phyloP scores from a whole-genome alignment of 2,113 vertebrate genomes.

The Fulmarus glacialis region DNA sequence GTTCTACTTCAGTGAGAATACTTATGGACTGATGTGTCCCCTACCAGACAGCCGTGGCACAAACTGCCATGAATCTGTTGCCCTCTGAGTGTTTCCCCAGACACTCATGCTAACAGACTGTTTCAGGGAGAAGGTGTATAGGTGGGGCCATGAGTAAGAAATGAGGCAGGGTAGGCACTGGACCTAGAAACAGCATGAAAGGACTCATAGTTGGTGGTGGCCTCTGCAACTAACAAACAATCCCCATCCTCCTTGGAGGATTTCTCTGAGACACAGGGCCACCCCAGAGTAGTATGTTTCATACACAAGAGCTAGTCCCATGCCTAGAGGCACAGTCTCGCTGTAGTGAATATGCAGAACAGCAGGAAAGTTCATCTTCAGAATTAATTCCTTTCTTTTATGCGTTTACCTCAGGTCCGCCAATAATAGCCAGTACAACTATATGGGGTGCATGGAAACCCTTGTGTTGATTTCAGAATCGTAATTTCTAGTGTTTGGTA shows the following conservation, averaged over 20 bases:
- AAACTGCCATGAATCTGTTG: rapidly evolving
- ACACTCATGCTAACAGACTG: neutral
- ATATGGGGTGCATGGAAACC: neutral
- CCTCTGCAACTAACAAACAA: neutral
- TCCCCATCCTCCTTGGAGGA: neutral
- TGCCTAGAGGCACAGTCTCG: neutral
- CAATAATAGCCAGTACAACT: rapidly evolving
- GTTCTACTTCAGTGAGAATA: neutral
- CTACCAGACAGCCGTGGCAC: neutral
- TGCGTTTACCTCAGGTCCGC: neutral
- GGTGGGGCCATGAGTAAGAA: neutral
- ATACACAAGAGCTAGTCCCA: neutral
- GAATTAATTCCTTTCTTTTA: neutral
- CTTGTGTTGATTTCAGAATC: neutral
- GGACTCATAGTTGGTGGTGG: neutral
- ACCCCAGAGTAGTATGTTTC: neutral
- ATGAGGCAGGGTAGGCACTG: no score
- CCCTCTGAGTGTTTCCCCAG: neutral
- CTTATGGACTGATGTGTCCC: neutral
- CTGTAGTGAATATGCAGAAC: neutral
- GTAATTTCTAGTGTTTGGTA: neutral
- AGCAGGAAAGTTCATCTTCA: neutral
- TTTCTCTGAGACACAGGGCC: neutral
- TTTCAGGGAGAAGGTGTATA: neutral
- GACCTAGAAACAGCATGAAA: neutral